phyloP scores from a whole-genome alignment of 1,140 invertebrate species.

The Drosophila sturtevanti region DNA sequence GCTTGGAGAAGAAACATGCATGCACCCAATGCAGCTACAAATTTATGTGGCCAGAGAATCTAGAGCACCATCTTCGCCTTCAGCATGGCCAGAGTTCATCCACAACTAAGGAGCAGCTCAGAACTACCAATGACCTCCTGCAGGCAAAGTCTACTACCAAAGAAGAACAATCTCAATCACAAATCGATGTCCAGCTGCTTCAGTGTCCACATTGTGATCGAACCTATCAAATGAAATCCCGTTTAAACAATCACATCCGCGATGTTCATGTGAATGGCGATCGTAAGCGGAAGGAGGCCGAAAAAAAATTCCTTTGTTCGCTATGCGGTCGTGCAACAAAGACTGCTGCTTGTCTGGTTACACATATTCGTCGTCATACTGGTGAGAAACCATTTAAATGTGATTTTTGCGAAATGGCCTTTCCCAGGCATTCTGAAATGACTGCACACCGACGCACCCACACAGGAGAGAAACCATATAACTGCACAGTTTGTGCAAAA shows the following conservation, averaged over 20 bases:
- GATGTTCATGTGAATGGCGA: constrained; percentile 71
- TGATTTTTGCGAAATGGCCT: constrained; percentile 73
- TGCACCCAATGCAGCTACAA: constrained; percentile 83
- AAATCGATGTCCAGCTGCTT: constrained; percentile 63
- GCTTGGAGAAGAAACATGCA: constrained; percentile 65
- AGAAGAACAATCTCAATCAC: constrained; percentile 14
- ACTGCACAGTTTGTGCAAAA: constrained; percentile 71
- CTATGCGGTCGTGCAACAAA: constrained; percentile 84
- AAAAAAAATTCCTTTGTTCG: constrained; percentile 82
- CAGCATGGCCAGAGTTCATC: constrained; percentile 80
- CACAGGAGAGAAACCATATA: constrained; percentile 68
- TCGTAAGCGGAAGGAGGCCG: constrained; percentile 68
- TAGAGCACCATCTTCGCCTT: constrained; percentile 83
- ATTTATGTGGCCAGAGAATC: constrained; percentile 84
- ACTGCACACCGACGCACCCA: constrained; percentile 65
- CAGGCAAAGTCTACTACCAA: constrained; percentile 60
- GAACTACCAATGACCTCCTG: constrained; percentile 32
- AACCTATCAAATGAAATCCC: constrained; percentile 70
- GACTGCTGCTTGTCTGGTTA: constrained; percentile 85
- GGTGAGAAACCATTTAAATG: constrained; percentile 74
- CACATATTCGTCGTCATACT: constrained; percentile 84
- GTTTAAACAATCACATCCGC: constrained; percentile 67
- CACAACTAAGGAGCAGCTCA: constrained; percentile 20
- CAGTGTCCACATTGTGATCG: constrained; percentile 74
- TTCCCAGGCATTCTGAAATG: constrained; percentile 63